Evolutionary conservation across 2,797 vertebrate species (phyloP), one percentile per base, ranked within the genome.

Genomic region (Coregonus ussuriensis): DNA sequence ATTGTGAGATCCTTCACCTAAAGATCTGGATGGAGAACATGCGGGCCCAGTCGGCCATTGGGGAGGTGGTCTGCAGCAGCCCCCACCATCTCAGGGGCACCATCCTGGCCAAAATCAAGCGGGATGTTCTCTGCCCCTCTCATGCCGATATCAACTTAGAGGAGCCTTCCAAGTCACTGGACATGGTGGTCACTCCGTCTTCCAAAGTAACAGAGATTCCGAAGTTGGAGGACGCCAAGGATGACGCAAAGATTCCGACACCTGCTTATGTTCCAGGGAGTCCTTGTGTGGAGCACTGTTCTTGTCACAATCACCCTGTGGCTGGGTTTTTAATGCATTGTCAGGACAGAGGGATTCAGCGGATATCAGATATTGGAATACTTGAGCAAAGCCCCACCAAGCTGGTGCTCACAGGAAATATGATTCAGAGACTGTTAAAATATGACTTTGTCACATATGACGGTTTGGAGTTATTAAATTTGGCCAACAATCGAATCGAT

Each of bases 11-110:
- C 84, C 67, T 99, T 15, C 95, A 97, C 81, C 84, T 99, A 72
- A 99, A 99, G 85, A 94, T 93, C 77, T 99, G 98, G 98, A 92
- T 99, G 78, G 98, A 99, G 91, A 98, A 98, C 84, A 98, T 99
- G 98, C 95, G 97, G 75, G 94, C 96, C 0, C 97, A 98, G 86
- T 97, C 97, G 0, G 93, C 95, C 18, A 96, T 98, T 37, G 96
- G 96, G 1, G 97, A 99, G 0, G 91, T 99, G 72, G 89, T 99
- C 0, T 99, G 98, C 83, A 93, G 93, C 75, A 95, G 93, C 2
- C 98, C 98, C 1, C 92, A 94, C 14, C 79, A 95, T 81, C 93
- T 99, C 14, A 96, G 95, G 90, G 97, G 97, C n/a, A 96, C 80
- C 72, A 89, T 95, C 74, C 90, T 99, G 79, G 96, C 95, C 33